Percentiles rank a stretch among this genome's conserved stretches.
Evolutionary conservation across 1,140 invertebrate genomes (phyloP).

Genomic region (Amyelois transitella): DNA sequence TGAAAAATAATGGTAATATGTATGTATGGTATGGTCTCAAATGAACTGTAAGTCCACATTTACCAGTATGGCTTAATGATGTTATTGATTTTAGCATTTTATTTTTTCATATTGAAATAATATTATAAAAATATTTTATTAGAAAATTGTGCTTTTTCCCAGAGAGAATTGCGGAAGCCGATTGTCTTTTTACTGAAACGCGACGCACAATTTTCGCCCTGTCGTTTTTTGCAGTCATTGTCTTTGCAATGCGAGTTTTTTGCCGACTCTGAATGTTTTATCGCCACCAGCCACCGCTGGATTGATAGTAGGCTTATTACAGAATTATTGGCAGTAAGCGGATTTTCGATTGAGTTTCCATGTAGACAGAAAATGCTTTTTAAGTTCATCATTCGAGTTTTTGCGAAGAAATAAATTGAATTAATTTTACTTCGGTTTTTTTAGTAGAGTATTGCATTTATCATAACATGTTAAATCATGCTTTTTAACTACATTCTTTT

Average conservation of each 20-base stretch:
- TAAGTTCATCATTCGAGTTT: neutral
- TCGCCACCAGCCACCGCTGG: neutral
- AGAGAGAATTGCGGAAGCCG: neutral
- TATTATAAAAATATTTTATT: too few relatives aligned
- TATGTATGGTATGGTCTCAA: too few relatives aligned
- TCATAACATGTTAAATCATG: too few relatives aligned
- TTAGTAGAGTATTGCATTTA: too few relatives aligned
- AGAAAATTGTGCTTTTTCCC: neutral
- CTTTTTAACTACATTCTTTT: too few relatives aligned
- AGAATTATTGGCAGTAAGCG: neutral
- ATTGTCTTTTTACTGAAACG: neutral
- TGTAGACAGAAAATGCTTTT: neutral
- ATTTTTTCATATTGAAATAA: too few relatives aligned
- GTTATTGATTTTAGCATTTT: too few relatives aligned
- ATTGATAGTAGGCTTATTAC: neutral
- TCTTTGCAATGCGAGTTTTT: neutral
- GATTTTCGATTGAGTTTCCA: neutral
- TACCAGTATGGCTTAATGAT: too few relatives aligned
- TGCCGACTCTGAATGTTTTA: neutral
- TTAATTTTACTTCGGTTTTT: too few relatives aligned
- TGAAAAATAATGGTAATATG: too few relatives aligned
- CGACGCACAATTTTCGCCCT: neutral
- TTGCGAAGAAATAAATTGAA: too few relatives aligned
- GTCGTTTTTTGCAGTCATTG: neutral
- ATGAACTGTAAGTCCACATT: too few relatives aligned